phyloP scores from a whole-genome alignment of 2,888 invertebrate genomes.

The Cryptosula pallasiana region DNA sequence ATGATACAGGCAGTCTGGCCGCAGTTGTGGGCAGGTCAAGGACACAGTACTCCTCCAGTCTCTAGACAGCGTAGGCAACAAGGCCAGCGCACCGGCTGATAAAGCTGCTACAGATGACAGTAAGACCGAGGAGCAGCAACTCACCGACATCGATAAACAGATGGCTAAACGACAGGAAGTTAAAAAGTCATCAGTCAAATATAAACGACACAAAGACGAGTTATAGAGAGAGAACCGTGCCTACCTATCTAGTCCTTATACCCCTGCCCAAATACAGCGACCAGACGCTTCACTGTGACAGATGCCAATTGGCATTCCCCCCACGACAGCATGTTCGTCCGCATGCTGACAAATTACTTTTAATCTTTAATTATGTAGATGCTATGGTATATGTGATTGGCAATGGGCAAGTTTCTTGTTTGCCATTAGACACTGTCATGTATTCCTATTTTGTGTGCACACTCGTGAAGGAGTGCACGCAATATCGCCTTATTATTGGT shows the following conservation, averaged over 20 bases:
- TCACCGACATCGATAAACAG: not conserved
- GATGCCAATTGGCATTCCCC: too few relatives aligned
- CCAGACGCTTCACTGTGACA: not conserved
- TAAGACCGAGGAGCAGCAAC: not conserved
- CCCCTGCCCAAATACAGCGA: not conserved
- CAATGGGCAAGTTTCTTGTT: too few relatives aligned
- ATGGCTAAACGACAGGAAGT: not conserved
- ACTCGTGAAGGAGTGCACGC: too few relatives aligned
- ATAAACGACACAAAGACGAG: conserved; percentile 5
- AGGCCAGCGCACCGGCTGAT: not conserved
- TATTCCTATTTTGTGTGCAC: too few relatives aligned
- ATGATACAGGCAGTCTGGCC: conserved; percentile 24
- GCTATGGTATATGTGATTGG: too few relatives aligned
- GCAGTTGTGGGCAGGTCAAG: not conserved
- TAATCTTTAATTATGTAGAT: too few relatives aligned
- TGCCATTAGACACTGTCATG: too few relatives aligned
- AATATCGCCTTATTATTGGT: too few relatives aligned
- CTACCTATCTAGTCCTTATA: not conserved
- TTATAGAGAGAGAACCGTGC: not conserved
- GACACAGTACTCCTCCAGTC: conserved; percentile 9
- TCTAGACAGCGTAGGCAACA: not conserved
- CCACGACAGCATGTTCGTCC: too few relatives aligned
- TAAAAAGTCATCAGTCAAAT: not conserved
- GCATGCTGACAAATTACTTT: too few relatives aligned
- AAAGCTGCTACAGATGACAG: not conserved